A percentile compares a stretch with the other conserved stretches of the same genome.
phyloP scores from a whole-genome alignment of 1,140 invertebrate genomes.

The Trypoxylus dichotomus region DNA sequence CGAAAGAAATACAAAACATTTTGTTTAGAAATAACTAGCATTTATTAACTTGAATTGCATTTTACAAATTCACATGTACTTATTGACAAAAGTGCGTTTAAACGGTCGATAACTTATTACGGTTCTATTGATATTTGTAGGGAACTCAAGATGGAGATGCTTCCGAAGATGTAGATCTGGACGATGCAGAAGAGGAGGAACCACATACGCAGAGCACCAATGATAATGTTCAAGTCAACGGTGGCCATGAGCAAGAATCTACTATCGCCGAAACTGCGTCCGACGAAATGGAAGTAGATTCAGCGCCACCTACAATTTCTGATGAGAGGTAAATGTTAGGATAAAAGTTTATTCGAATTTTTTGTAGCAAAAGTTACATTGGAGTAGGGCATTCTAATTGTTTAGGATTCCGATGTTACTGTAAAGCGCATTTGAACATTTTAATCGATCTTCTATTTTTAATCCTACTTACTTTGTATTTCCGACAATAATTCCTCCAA shows the following conservation, averaged over 20 bases:
- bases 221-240: constrained; percentile 26
- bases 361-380: too few species aligned
- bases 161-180: neutral
- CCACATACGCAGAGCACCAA: neutral
- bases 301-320: neutral
- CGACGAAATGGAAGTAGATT: neutral
- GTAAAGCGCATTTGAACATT: too few species aligned
- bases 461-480: neutral
- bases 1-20: neutral
- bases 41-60: neutral
- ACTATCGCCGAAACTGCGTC: neutral
- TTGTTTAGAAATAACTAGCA: neutral
- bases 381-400: too few species aligned
- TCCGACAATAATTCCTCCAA: neutral
- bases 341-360: neutral
- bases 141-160: neutral
- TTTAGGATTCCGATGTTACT: too few species aligned
- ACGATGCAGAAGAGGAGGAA: constrained; percentile 1
- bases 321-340: neutral
- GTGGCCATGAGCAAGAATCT: neutral
- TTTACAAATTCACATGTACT: too few species aligned
- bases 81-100: too few species aligned
- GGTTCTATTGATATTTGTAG: neutral
- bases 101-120: too few species aligned
- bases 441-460: too few species aligned